Evolutionary conservation across 2,797 vertebrate genomes (phyloP).

Genomic region (Notoglanidium macrostoma): DNA sequence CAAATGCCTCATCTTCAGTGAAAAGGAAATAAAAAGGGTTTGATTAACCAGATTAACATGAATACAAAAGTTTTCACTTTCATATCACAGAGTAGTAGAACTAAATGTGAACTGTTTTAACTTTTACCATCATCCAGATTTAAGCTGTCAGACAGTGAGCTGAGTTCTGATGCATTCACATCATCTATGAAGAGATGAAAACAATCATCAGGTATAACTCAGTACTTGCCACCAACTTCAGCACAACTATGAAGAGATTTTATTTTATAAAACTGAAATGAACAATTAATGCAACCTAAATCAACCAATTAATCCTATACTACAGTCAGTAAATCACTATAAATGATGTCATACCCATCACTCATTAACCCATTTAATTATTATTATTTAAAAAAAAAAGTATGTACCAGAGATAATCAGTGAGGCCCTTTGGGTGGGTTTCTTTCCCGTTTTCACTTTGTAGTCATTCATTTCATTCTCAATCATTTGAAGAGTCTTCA

Average conservation of each 20-base stretch:
- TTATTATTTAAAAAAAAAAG: background rate
- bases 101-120: background rate
- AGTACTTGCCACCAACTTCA: background rate
- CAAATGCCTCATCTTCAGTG: slow-evolving; percentile 65
- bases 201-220: background rate
- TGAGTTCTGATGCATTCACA: slow-evolving; percentile 86
- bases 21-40: background rate
- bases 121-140: slow-evolving; percentile 88
- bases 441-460: slow-evolving; percentile 84
- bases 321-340: background rate
- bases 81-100: background rate
- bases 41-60: background rate
- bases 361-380: too few species aligned
- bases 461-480: slow-evolving; percentile 90
- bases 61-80: background rate
- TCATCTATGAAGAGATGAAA: slow-evolving; percentile 80
- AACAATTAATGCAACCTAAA: slow-evolving; percentile 3
- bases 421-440: slow-evolving; percentile 84
- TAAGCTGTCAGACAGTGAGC: slow-evolving; percentile 90
- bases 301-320: background rate
- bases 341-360: background rate
- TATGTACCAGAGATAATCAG: slow-evolving; percentile 81
- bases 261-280: background rate
- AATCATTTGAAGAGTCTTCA: slow-evolving; percentile 86
- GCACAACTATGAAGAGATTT: background rate